These are phyloP conservation scores for Okapia johnstoni DNA, from an alignment of 2,113 vertebrate genomes.

Conservation along the genomic window DNA sequence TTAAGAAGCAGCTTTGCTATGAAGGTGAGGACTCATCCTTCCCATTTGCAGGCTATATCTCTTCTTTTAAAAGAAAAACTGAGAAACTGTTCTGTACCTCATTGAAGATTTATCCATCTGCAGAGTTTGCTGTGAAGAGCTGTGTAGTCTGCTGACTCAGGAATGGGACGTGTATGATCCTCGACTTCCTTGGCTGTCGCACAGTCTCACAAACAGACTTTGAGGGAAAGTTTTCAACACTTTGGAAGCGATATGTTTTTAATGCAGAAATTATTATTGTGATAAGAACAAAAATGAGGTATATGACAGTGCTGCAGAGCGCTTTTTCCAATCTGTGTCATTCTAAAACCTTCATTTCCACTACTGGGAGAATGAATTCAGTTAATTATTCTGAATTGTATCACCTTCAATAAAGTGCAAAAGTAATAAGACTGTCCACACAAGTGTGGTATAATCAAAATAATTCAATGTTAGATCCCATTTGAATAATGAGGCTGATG, in stretches of 20 bases:
- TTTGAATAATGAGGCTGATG: not conserved
- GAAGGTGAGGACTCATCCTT: not conserved
- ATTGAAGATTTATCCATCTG: not conserved
- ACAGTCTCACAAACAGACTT: not conserved
- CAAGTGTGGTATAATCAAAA: not conserved
- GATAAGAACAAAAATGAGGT: not conserved
- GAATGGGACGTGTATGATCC: not conserved
- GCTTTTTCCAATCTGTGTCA: not conserved
- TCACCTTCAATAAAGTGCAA: not conserved
- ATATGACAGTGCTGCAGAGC: not conserved
- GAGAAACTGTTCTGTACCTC: not conserved
- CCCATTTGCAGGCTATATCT: not conserved
- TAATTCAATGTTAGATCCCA: constrained; percentile 26
- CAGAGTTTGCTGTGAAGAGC: not conserved
- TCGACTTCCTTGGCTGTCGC: not conserved
- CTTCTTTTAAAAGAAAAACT: not conserved
- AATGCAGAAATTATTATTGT: not conserved
- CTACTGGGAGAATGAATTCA: not conserved
- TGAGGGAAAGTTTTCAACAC: not conserved
- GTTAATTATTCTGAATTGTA: not conserved
- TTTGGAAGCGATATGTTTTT: not conserved
- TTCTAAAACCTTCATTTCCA: not conserved
- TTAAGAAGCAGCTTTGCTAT: not conserved
- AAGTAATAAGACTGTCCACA: not conserved
- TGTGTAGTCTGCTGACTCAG: not conserved